A percentile compares a stretch with the other conserved stretches of the same genome.
phyloP scores from a whole-genome alignment of 2,113 vertebrate species.

The Tachycineta bicolor region DNA sequence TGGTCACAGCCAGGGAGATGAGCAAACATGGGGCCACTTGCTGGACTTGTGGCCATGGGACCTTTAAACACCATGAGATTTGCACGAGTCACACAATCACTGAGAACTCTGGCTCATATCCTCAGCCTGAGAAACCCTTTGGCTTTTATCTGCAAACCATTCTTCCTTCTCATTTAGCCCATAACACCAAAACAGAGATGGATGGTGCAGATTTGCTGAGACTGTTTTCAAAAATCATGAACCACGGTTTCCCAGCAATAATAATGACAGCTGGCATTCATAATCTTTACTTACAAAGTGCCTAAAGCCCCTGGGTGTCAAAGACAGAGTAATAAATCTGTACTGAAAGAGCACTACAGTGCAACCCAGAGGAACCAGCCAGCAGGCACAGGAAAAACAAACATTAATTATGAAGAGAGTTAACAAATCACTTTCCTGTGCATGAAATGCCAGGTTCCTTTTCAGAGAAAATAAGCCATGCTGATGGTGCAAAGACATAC shows the following conservation, averaged over 20 bases:
- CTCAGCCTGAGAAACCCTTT: neutral
- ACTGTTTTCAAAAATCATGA: neutral
- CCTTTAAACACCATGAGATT: neutral
- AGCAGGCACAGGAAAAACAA: neutral
- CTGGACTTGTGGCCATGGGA: neutral
- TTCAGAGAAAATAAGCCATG: neutral
- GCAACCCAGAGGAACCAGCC: neutral
- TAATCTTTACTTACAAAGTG: neutral
- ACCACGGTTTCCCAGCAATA: neutral
- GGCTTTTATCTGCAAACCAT: neutral
- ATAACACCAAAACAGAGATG: neutral
- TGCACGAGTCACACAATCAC: neutral
- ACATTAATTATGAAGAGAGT: neutral
- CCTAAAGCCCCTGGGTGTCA: neutral
- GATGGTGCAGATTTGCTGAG: neutral
- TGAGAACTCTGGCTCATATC: neutral
- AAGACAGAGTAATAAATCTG: neutral
- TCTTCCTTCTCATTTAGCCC: neutral
- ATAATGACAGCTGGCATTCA: neutral
- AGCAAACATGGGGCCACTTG: neutral
- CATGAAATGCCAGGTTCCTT: neutral
- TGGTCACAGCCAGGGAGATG: neutral
- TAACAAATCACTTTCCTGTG: neutral
- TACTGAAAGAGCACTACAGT: neutral
- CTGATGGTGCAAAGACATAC: constrained; percentile 51